Conservation (phyloP, 2,888 invertebrate species). For the Cantharis nigra region DNA sequence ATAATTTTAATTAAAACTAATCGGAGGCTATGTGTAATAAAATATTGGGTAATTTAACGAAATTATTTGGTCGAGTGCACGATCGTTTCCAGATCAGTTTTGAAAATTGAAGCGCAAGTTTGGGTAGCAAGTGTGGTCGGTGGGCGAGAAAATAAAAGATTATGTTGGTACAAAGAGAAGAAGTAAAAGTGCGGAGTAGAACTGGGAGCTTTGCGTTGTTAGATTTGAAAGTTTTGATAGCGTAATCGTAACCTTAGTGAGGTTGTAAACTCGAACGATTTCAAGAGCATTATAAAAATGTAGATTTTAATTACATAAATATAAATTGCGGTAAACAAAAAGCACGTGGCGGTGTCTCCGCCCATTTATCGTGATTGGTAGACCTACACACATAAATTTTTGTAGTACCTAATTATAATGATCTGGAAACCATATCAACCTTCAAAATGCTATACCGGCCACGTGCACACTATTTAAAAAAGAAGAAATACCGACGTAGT, state of each 20-base stretch:
- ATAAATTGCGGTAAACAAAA: constrained; percentile 40
- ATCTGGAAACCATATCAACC: constrained; percentile 5
- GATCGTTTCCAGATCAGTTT: background rate
- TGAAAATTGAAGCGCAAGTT: background rate
- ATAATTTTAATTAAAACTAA: background rate
- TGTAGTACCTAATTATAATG: constrained; percentile 20
- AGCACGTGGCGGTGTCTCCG: constrained; percentile 41
- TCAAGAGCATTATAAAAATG: constrained; percentile 18
- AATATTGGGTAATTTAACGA: background rate
- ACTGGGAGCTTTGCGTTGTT: background rate
- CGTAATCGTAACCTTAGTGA: background rate
- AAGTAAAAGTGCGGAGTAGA: background rate
- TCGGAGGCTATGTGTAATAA: background rate
- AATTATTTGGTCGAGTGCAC: background rate
- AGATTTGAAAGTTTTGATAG: background rate
- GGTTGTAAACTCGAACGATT: background rate
- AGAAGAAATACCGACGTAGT: background rate
- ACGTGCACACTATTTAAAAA: constrained; percentile 5
- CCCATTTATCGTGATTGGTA: constrained; percentile 35
- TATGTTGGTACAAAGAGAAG: background rate
- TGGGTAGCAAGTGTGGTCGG: background rate
- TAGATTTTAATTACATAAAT: constrained; percentile 34
- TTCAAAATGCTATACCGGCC: constrained; percentile 5
- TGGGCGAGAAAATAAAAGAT: background rate
- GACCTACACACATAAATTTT: constrained; percentile 35